A percentile compares a stretch with the other conserved stretches of the same genome.
phyloP scores from a whole-genome alignment of 2,113 vertebrate genomes.

The Procavia capensis region DNA sequence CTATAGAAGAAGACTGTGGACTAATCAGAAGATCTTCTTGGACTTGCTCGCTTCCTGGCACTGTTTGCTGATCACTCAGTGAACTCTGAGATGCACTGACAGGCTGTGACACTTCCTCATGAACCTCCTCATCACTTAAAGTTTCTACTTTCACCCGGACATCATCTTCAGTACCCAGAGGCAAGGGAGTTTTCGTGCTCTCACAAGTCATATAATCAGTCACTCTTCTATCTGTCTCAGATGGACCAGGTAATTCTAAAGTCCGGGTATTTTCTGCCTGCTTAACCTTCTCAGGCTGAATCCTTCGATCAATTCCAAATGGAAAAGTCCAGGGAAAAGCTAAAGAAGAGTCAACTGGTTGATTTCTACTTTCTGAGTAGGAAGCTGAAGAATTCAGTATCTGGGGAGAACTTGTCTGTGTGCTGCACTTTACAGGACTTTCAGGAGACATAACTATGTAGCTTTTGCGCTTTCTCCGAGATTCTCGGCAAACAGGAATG shows the following conservation, averaged over 20 bases:
- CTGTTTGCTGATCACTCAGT: constrained; percentile 98
- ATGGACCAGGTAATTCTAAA: constrained; percentile 93
- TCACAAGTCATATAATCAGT: constrained; percentile 96
- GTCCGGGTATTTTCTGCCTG: constrained; percentile 94
- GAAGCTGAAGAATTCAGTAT: constrained; percentile 95
- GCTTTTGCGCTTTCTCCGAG: constrained; percentile 96
- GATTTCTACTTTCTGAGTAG: constrained; percentile 93
- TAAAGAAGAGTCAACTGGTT: constrained; percentile 95
- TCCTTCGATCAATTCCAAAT: constrained; percentile 96
- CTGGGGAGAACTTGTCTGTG: constrained; percentile 95
- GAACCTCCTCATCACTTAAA: constrained; percentile 97
- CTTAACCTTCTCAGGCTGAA: constrained; percentile 96
- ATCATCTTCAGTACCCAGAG: constrained; percentile 93
- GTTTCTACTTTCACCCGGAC: constrained; percentile 97
- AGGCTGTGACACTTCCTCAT: constrained; percentile 95
- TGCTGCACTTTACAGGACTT: constrained; percentile 95
- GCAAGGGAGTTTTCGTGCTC: constrained; percentile 92
- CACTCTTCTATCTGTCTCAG: constrained; percentile 91
- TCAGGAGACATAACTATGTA: constrained; percentile 96
- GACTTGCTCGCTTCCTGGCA: constrained; percentile 97
- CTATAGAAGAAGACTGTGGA: constrained; percentile 99
- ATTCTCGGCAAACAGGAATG: constrained; percentile 95
- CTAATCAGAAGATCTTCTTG: constrained; percentile 99
- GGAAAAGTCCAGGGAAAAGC: constrained; percentile 99
- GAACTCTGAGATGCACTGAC: constrained; percentile 98